Evolutionary conservation across 2,888 invertebrate genomes (phyloP).

Genomic region (Phragmatobia fuliginosa): DNA sequence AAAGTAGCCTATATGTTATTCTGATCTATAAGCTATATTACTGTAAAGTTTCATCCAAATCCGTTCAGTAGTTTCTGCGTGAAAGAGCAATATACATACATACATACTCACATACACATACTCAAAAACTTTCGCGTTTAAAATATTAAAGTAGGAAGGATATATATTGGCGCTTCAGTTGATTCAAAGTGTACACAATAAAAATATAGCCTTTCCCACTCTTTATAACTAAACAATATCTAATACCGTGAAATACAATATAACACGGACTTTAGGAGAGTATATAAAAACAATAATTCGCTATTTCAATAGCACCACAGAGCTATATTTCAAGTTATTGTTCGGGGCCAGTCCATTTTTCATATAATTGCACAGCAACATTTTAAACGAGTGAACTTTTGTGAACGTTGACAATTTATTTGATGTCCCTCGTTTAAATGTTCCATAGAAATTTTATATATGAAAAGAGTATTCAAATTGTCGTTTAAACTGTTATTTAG

Average conservation of each 20-base stretch:
- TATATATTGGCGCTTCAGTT: no score
- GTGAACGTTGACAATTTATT: constrained; percentile 46
- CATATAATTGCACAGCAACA: constrained; percentile 55
- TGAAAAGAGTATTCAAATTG: constrained; percentile 25
- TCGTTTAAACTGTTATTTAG: constrained; percentile 30
- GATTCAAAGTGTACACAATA: background rate
- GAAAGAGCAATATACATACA: no score
- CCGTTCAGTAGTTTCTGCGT: no score
- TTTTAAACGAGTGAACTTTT: constrained; percentile 48
- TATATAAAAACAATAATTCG: constrained; percentile 48
- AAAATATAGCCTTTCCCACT: background rate
- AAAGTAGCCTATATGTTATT: no score
- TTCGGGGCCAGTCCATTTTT: constrained; percentile 53
- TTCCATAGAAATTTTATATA: constrained; percentile 19
- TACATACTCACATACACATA: no score
- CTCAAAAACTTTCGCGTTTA: no score
- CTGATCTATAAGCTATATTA: no score
- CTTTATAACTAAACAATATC: background rate
- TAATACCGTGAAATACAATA: background rate
- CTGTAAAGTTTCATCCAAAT: no score
- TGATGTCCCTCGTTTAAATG: constrained; percentile 44
- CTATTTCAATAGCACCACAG: constrained; percentile 29
- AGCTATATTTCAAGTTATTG: constrained; percentile 56
- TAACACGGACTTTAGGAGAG: constrained; percentile 11
- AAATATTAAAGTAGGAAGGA: no score